A percentile compares a stretch with the other conserved stretches of the same genome.
These are phyloP conservation scores for Drosophila obscura DNA, from an alignment of 1,140 invertebrate genomes.

Conservation along the genomic window DNA sequence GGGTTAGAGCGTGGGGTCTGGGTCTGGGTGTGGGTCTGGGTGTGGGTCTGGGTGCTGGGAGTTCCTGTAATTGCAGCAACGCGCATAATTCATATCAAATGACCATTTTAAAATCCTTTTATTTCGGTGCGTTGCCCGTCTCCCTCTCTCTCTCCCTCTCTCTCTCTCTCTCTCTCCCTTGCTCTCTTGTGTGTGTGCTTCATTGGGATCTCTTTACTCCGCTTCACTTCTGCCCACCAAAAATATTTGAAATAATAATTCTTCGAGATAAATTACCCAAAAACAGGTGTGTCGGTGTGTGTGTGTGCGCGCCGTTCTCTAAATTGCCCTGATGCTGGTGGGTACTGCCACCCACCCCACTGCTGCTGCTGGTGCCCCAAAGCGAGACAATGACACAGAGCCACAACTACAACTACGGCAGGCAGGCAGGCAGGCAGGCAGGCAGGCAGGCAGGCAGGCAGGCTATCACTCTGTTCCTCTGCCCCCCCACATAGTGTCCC, in stretches of 20 bases:
- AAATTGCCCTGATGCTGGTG: conserved; percentile 68
- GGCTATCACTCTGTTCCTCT: conserved; percentile 36
- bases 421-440: conserved; percentile 8
- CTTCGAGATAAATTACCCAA: conserved; percentile 84
- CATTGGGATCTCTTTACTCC: conserved; percentile 2
- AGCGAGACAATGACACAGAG: conserved; percentile 78
- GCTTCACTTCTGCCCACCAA: conserved; percentile 48
- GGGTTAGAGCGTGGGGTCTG: conserved; percentile 5
- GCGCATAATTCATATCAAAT: conserved; percentile 84
- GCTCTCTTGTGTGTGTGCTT: background rate
- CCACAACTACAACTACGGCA: conserved; percentile 52
- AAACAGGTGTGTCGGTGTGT: conserved; percentile 77
- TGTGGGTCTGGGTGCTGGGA: conserved; percentile 11
- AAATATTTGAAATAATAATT: conserved; percentile 84
- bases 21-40: background rate
- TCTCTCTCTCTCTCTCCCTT: conserved; percentile 8
- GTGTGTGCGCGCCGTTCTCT: conserved; percentile 64
- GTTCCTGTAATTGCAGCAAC: conserved; percentile 80
- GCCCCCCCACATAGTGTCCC: conserved; percentile 3
- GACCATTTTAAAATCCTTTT: conserved; percentile 84
- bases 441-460: background rate
- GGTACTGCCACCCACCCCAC: conserved; percentile 8
- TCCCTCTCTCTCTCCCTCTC: conserved; percentile 10
- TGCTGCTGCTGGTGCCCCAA: conserved; percentile 19
- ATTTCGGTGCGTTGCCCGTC: conserved; percentile 69